Base-by-base conservation (phyloP, 2,113 vertebrate genomes). In the Phyllostomus discolor region DNA sequence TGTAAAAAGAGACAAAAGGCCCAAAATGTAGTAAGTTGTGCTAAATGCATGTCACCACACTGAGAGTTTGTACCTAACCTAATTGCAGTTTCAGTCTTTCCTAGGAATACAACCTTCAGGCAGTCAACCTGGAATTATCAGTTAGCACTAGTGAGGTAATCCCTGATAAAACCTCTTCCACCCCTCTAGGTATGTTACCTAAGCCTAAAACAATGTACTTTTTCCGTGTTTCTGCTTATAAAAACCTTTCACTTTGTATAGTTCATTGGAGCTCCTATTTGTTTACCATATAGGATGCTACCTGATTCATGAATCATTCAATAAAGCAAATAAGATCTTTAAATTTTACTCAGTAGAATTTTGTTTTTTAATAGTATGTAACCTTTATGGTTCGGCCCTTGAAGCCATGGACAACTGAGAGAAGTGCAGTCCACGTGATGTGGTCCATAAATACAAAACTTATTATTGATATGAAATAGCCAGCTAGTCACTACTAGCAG, bases 391-490 rank as follows among this genome's bases (percentile, higher is more conserved):
- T 81, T 73, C 90, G 80, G 46, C 14, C 15, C 33, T 90, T 7
- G 11, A 50, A 35, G 38, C 38, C 50, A 28, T 17, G n/a, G 72
- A 48, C 38, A 88, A 90, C 16, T 59, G 59, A 76, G n/a, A 70
- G n/a, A 75, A 72, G 3, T 78, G 14, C 19, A 59, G 66, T 70
- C 16, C 50, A 33, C 31, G 35, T 43, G n/a, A 87, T 67, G 75
- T 97, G 73, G 41, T 76, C 70, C 80, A 91, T 83, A 87, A 86
- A 24, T 78, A 93, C 0, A 62, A 81, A 94, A 59, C 10, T 88
- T 72, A 69, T 70, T 7, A 67, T 48, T 54, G 7, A 79, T 64
- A 48, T 69, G 35, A 96, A 92, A 88, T 75, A 92, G 20, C 33
- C 12, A 80, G 33, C 57, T 46, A 75, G 10, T 78, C 38, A 41